Evolutionary conservation across 2,888 invertebrate species (phyloP).

Genomic region (Bursaphelenchus okinawaensis): DNA sequence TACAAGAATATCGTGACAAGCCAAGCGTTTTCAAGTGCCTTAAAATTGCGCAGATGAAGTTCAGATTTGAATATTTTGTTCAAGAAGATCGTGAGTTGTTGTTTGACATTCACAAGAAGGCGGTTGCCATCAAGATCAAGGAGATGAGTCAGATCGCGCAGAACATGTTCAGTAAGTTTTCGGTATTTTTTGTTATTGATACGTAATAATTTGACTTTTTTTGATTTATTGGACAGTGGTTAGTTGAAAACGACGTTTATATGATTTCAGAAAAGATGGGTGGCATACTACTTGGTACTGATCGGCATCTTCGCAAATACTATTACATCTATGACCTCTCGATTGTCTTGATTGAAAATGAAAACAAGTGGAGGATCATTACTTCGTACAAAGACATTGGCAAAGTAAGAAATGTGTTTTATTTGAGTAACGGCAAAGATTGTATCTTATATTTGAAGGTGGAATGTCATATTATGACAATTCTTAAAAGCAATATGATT

Average conservation of each 20-base stretch:
- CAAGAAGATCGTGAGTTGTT: neutral
- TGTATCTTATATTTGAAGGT: too few species aligned
- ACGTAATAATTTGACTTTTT: neutral
- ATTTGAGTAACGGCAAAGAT: too few species aligned
- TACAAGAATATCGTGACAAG: neutral
- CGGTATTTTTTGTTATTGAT: too few species aligned
- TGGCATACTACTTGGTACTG: neutral
- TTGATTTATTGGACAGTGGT: too few species aligned
- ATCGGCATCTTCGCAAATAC: neutral
- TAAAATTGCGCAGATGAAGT: constrained; percentile 1
- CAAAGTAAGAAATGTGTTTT: too few species aligned
- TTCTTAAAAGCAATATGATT: too few species aligned
- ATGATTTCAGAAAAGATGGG: neutral
- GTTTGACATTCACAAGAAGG: neutral
- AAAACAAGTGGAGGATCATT: neutral
- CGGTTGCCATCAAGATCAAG: neutral
- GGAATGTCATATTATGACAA: too few species aligned
- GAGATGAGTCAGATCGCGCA: neutral
- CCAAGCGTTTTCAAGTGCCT: constrained; percentile 2
- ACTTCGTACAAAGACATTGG: neutral
- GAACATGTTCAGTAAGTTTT: neutral
- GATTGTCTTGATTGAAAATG: neutral
- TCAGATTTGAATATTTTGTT: constrained; percentile 6
- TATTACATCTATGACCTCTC: neutral
- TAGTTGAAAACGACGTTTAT: too few species aligned